Percentiles rank a stretch among this genome's conserved stretches.
phyloP scores from a whole-genome alignment of 2,113 vertebrate species.

The Daubentonia madagascariensis region DNA sequence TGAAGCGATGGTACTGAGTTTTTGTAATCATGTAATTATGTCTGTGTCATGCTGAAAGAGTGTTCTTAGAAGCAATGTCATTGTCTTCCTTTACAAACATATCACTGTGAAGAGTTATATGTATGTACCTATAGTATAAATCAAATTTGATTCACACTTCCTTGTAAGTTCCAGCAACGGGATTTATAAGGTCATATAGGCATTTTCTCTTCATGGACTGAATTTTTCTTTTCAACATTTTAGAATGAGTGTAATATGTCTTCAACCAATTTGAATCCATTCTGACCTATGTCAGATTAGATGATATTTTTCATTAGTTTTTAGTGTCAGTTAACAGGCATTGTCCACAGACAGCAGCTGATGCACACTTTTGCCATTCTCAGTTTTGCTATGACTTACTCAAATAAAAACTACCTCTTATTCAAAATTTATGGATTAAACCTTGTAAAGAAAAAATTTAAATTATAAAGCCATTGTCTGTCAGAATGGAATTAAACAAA shows the following conservation, averaged over 20 bases:
- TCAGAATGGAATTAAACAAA: not conserved
- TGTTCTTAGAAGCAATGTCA: not conserved
- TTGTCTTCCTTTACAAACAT: not conserved
- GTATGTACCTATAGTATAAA: conserved; percentile 13
- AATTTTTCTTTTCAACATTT: conserved; percentile 53
- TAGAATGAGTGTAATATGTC: conserved; percentile 42
- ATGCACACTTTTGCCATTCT: not conserved
- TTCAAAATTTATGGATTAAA: conserved; percentile 26
- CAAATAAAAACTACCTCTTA: not conserved
- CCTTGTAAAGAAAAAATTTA: not conserved
- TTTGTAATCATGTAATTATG: not conserved
- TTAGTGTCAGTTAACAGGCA: not conserved
- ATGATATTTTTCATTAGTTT: conserved; percentile 52
- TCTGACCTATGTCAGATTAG: conserved; percentile 24
- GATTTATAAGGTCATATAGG: conserved; percentile 35
- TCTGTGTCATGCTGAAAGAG: not conserved
- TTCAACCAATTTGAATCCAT: conserved; percentile 52
- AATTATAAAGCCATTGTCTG: not conserved
- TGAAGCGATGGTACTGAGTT: not conserved
- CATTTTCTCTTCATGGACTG: conserved; percentile 44
- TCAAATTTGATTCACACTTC: conserved; percentile 18
- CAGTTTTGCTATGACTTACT: not conserved
- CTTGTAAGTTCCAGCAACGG: conserved; percentile 29
- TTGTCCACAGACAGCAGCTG: not conserved
- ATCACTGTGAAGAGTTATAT: not conserved